Evolutionary conservation across 1,140 invertebrate genomes (phyloP), one percentile per base, ranked within the genome.

Genomic region (Mizuhopecten yessoensis): DNA sequence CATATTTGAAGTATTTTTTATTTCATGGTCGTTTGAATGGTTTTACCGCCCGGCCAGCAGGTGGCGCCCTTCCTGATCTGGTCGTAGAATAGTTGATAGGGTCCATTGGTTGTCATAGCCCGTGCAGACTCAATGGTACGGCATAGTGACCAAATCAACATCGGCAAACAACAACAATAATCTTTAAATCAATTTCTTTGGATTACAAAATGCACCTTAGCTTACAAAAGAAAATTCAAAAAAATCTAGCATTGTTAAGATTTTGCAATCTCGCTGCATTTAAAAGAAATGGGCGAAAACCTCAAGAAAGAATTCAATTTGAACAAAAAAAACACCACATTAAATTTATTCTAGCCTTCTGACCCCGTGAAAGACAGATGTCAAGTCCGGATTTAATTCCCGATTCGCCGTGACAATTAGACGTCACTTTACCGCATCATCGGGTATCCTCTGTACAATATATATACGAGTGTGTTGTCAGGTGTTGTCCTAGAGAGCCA

Each of bases 311-410:
- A 29, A 29, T 75, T 75, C 57, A 75, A 75, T 29, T 75, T 49
- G 45, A 49, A 49, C n/a, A n/a, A n/a, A 39, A 39, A 75, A 75
- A 75, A 75, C n/a, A n/a, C n/a, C 17, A n/a, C 57, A 75, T 75
- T 75, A 29, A 75, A 75, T 75, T 75, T 75, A 75, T 75, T 75
- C n/a, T 75, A n/a, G n/a, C 29, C 57, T 75, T n/a, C 23, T 75
- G 57, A 75, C 57, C 57, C 57, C 11, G 7, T n/a, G 11, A 29
- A 29, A 75, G 42, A 75, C 57, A 9, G 23, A 75, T 75, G 57
- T 75, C 57, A 75, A 75, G 57, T 75, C 3, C 57, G 57, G 57
- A 75, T 75, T 75, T 75, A 75, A 75, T 75, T 75, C 11, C 57
- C 57, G 42, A 15, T 45, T 45, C 42, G 42, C 42, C 9, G 42